Base-by-base conservation (phyloP, 2,888 invertebrate genomes). In the Stenurella melanura region DNA sequence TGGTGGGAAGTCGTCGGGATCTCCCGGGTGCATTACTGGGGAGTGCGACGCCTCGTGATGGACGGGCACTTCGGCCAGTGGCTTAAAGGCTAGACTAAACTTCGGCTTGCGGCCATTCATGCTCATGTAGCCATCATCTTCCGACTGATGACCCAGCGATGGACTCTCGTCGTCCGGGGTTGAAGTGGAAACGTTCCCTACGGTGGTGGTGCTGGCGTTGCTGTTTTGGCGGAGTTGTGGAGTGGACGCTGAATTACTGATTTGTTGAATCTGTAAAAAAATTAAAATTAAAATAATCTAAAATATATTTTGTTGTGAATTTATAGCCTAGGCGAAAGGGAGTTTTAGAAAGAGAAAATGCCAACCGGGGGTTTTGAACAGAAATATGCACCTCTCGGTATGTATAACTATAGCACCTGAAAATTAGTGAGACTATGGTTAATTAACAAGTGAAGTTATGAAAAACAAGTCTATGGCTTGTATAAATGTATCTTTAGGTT, bases 41-140 rank as follows among this genome's bases (percentile, higher is more conserved):
- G 76, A 74, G 9, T 64, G 69, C 17, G 69, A 63, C 58, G 61
- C 64, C 85, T 90, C 91, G 85, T 90, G 91, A 76, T 90, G 90
- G 83, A 90, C 90, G 76, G 90, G 90, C 71, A 86, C 88, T 88
- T 93, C 93, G 79, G 92, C 92, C 58, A 89, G 88, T 86, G 92
- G 94, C 90, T 92, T 93, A 91, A 93, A 94, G 88, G 92, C 92
- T 89, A 94, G 57, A 10, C 75, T 77, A 61, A 79, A 77, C 68
- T 77, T 76, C 19, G 76, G 93, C 89, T 94, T 94, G 89, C 95
- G 93, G 85, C 96, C 96, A 93, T 96, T 96, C 93, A 96, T 95
- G 91, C 96, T 96, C 96, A 96, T 96, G 91, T 96, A 96, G 89
- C 96, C 96, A 93, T 96, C 96, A 93, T 96, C 96, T 89, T 96